Evolutionary conservation across 2,888 invertebrate species (phyloP), one percentile per base, ranked within the genome.

Genomic region (Cryptocheilus praepositus): DNA sequence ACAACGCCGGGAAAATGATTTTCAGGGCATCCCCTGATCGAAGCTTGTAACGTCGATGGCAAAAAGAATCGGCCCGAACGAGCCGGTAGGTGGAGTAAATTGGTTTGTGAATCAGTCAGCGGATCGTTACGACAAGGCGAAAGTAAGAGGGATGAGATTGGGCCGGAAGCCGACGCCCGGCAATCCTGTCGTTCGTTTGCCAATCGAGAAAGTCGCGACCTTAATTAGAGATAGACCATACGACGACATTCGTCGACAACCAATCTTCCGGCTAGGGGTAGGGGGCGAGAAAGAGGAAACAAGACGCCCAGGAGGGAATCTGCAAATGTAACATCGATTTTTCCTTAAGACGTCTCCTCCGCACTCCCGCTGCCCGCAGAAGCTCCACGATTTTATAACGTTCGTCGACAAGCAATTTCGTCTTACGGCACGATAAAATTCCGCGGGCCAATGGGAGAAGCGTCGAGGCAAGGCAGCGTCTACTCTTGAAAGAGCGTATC

Each of bases 391-490:
- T 84, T 85, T 84, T 84, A 82, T 77, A 80, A 80, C 82, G 74
- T 70, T 74, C 74, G 66, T 69, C 77, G 81, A 81, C 84, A 77
- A 83, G 80, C 77, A 78, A 81, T 81, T 80, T 66, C 76, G 70
- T 74, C 80, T 84, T 84, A 80, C 80, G 77, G 71, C 76, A 22
- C 81, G 81, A 84, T 85, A 83, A 86, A 84, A 77, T 77, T 76
- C 67, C 19, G 56, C 46, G 63, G 36, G 7, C 53, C 62, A 55
- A 52, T 51, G 28, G 5, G n/a, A 11, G 11, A 22, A n/a, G 15
- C 52, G 61, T 18, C 49, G 49, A 4, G 49, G 5, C n/a, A 49
- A 28, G 11, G 16, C n/a, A 13, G 43, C 21, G 13, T 21, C 46
- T 64, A 58, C 51, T 45, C 21, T 49, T 21, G 13, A 11, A n/a